Evolutionary conservation across 2,888 invertebrate species (phyloP), one percentile per base, ranked within the genome.

Genomic region (Pyrocoelia pectoralis): DNA sequence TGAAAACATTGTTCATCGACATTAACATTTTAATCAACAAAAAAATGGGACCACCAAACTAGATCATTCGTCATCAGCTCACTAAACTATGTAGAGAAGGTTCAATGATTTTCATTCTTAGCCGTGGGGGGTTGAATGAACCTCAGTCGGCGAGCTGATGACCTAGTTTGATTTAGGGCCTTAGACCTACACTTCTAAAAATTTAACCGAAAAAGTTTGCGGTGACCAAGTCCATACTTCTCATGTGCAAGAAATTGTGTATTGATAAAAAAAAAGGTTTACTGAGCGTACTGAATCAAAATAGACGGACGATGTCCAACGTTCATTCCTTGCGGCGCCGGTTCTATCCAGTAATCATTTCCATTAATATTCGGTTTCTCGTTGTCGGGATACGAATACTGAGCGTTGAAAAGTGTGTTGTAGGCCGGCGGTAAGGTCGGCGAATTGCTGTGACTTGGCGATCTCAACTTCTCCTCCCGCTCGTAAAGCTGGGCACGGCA

Each of bases 271-370:
- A 24, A 33, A 33, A 12, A 24, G 10, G 12, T 50, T 65, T 74
- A 81, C 68, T 80, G 76, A 9, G 84, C 80, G 72, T 85, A 87
- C 66, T 89, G 89, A 81, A 91, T 93, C 2, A 93, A 80, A 51
- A 92, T 86, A 9, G 93, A 91, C 0, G 93, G 93, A 0, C 93
- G 92, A 1, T 90, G 86, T 68, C 92, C 82, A 0, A 90, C 84
- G n/a, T 82, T 87, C 14, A 86, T 86, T 0, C 91, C 91, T 59
- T 83, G 84, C 1, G 83, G 80, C 14, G 86, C 85, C 12, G 85
- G 85, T 18, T 87, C 84, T 0, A 92, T 86, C 80, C 89, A 89
- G 79, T 93, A 93, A 73, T 92, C 90, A 50, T 92, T 84, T 0
- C 93, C 93, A 72, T 93, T 93, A 33, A 93, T 48, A 33, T 54